Conservation (phyloP, 2,888 invertebrate genomes). For the Troides oblongomaculatus region DNA sequence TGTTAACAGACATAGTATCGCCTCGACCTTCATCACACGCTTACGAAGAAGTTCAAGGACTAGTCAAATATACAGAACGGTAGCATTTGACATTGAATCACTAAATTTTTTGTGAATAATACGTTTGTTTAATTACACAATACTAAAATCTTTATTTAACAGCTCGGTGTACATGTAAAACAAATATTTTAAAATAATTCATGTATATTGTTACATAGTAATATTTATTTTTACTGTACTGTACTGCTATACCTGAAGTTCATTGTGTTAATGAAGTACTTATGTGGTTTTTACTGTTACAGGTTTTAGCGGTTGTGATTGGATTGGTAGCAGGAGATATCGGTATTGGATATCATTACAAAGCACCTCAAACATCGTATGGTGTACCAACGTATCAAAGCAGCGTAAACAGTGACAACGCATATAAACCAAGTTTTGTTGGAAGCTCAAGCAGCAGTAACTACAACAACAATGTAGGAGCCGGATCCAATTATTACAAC, state of each 20-base stretch:
- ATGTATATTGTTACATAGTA: background rate
- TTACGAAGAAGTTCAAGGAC: background rate
- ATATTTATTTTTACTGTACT: too few relatives aligned
- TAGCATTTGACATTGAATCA: background rate
- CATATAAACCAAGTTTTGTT: conserved; percentile 15
- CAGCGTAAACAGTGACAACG: conserved; percentile 35
- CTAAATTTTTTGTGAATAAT: background rate
- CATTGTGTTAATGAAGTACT: too few relatives aligned
- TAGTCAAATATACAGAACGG: background rate
- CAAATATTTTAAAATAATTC: background rate
- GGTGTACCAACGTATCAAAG: conserved; percentile 59
- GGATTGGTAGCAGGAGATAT: conserved; percentile 61
- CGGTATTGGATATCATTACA: conserved; percentile 64
- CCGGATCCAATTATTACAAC: conserved; percentile 40
- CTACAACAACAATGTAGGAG: conserved; percentile 29
- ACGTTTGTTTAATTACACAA: background rate
- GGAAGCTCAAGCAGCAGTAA: conserved; percentile 21
- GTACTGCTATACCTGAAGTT: too few relatives aligned
- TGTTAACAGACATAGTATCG: background rate
- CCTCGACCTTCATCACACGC: background rate
- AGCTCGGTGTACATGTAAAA: too few relatives aligned
- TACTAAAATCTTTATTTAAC: background rate
- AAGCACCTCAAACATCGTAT: conserved; percentile 65
- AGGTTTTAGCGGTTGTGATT: conserved; percentile 54
- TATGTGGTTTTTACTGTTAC: conserved; percentile 36